Conservation (phyloP, 2,888 invertebrate species). For the Drosophila monieri region DNA sequence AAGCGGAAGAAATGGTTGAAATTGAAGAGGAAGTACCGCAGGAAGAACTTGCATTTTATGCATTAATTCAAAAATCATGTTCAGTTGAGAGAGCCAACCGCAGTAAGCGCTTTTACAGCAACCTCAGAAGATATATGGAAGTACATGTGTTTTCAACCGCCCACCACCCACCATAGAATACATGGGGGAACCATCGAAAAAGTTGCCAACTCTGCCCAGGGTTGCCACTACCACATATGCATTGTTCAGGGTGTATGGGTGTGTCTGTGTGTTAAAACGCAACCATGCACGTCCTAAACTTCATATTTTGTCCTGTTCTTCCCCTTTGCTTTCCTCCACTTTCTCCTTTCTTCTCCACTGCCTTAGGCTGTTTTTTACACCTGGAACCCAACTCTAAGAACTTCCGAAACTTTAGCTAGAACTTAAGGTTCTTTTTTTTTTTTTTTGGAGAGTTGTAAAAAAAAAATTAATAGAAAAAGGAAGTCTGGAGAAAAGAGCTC, state of each 20-base stretch:
- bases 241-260: neutral
- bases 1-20: constrained; percentile 18
- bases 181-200: constrained; percentile 12
- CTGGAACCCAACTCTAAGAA: constrained; percentile 27
- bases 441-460: constrained; percentile 14
- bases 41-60: constrained; percentile 59
- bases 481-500: neutral
- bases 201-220: constrained; percentile 42
- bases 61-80: constrained; percentile 73
- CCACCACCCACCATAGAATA: constrained; percentile 7
- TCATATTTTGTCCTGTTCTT: constrained; percentile 2
- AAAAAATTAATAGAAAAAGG: constrained; percentile 9
- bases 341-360: neutral
- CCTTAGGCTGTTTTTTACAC: constrained; percentile 45
- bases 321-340: neutral
- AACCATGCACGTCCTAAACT: constrained; percentile 25
- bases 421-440: constrained; percentile 25
- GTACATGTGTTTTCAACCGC: neutral
- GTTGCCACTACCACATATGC: constrained; percentile 33
- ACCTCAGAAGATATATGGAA: constrained; percentile 1
- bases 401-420: constrained; percentile 37
- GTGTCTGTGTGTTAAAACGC: constrained; percentile 17
- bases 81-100: constrained; percentile 49
- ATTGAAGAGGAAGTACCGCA: constrained; percentile 5
- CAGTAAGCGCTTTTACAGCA: constrained; percentile 38